Conservation (phyloP, 2,797 vertebrate genomes). For the Megalops cyprinoides region DNA sequence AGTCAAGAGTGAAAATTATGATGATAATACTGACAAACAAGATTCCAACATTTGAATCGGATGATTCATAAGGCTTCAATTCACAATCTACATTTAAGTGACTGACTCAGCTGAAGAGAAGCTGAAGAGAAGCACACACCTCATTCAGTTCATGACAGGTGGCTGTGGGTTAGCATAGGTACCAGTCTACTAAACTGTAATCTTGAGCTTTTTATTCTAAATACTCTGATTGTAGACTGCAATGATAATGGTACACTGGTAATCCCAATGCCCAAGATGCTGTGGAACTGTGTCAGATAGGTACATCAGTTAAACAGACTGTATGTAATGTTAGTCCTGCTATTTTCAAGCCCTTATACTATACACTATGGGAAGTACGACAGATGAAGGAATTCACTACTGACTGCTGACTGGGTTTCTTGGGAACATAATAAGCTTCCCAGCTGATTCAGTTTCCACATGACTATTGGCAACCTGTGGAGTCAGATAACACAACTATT, state of each 20-base stretch:
- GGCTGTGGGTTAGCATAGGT: no score
- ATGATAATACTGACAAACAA: neutral
- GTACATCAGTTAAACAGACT: neutral
- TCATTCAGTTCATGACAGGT: no score
- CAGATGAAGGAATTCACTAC: no score
- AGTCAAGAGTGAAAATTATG: neutral
- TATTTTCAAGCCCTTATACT: no score
- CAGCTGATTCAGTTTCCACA: no score
- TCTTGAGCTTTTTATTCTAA: neutral
- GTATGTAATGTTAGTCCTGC: neutral
- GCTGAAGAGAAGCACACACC: neutral
- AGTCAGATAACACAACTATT: no score
- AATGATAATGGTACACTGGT: neutral
- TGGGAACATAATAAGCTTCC: no score
- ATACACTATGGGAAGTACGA: no score
- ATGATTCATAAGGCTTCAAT: neutral
- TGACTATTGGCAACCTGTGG: no score
- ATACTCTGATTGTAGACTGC: neutral
- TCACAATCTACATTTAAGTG: neutral
- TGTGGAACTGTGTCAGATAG: neutral
- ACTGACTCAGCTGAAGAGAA: no score
- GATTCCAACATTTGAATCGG: neutral
- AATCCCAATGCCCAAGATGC: neutral
- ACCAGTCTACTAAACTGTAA: no score
- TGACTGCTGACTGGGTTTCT: no score